Conservation (phyloP, 2,888 invertebrate genomes). For the Acronicta psi region DNA sequence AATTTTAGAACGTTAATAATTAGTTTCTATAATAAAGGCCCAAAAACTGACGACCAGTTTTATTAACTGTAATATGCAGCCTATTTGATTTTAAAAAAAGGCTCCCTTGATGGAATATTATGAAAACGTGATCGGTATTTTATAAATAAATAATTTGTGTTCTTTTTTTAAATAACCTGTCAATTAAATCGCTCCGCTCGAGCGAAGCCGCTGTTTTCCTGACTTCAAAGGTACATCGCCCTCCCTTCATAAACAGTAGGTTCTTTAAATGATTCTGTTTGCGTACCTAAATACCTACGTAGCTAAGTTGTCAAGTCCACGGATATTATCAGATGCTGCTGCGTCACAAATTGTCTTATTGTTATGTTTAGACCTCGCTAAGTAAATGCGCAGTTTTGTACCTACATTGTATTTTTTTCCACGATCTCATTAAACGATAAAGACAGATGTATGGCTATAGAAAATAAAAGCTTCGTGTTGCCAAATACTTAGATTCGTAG, state of each 20-base stretch:
- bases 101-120: neutral
- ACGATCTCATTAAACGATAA: slow-evolving; percentile 25
- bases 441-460: slow-evolving; percentile 1
- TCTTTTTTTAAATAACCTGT: slow-evolving; percentile 5
- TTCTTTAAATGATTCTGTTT: slow-evolving; percentile 42
- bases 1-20: too few relatives aligned
- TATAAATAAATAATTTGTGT: too few relatives aligned
- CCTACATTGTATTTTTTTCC: slow-evolving; percentile 7
- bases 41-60: too few relatives aligned
- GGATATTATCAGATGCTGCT: slow-evolving; percentile 44
- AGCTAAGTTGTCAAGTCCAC: slow-evolving; percentile 50
- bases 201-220: slow-evolving; percentile 28
- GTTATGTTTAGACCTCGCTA: slow-evolving; percentile 36
- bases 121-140: neutral
- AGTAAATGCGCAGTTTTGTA: slow-evolving; percentile 27
- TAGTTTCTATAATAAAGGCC: too few relatives aligned
- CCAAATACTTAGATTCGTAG: slow-evolving; percentile 13
- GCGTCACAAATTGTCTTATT: slow-evolving; percentile 49
- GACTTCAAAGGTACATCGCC: slow-evolving; percentile 34
- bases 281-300: slow-evolving; percentile 34
- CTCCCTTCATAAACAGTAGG: slow-evolving; percentile 51
- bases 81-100: neutral
- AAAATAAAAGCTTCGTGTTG: slow-evolving; percentile 24
- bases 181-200: slow-evolving; percentile 23
- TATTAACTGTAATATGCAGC: neutral